Evolutionary conservation across 2,888 invertebrate genomes (phyloP).

Genomic region (Pherbina coryleti): DNA sequence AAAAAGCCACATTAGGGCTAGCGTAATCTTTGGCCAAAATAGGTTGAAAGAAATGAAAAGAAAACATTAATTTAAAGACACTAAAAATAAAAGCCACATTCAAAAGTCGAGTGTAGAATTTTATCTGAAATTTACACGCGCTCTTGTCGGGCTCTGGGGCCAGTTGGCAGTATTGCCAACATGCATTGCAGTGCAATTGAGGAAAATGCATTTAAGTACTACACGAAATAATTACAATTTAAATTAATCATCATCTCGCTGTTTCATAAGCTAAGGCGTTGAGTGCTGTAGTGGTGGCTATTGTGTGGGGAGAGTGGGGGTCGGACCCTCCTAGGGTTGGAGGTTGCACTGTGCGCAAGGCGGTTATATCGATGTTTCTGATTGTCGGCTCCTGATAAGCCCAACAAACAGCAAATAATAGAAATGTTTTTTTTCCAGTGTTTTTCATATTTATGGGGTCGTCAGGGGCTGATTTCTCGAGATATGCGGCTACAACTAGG

Average conservation of each 20-base stretch:
- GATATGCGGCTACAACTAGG: neutral
- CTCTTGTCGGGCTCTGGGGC: neutral
- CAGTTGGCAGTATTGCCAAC: neutral
- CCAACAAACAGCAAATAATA: slow-evolving; percentile 20
- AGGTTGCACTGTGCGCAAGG: too few species aligned
- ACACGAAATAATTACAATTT: slow-evolving; percentile 61
- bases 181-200: neutral
- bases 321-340: neutral
- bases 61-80: neutral
- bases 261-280: neutral
- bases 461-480: neutral
- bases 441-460: neutral
- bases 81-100: neutral
- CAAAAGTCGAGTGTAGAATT: slow-evolving; percentile 11
- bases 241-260: slow-evolving; percentile 56
- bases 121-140: slow-evolving; percentile 29
- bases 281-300: neutral
- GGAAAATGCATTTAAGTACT: slow-evolving; percentile 38
- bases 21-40: neutral
- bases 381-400: slow-evolving; percentile 12
- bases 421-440: slow-evolving; percentile 3
- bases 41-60: neutral
- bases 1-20: neutral
- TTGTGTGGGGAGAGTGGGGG: neutral
- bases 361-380: neutral